Conservation (phyloP, 2,797 vertebrate species). For the Macropus fuliginosus region DNA sequence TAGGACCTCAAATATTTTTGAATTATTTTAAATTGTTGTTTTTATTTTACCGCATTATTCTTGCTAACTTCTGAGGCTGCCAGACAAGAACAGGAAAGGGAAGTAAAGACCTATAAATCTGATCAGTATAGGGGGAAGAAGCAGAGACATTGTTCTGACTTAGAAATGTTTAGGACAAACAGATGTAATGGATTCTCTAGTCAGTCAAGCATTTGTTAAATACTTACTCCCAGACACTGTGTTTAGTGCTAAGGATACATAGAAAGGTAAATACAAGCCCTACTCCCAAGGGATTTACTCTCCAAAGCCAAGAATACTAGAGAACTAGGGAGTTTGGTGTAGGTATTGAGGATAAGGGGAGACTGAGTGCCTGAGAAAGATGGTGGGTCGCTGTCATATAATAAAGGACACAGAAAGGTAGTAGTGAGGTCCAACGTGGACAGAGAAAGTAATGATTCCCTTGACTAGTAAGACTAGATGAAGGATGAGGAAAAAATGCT, state of each 20-base stretch:
- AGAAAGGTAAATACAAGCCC: neutral
- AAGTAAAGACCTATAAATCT: neutral
- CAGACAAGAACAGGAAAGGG: neutral
- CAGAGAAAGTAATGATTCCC: neutral
- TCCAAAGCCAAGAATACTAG: neutral
- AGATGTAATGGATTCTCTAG: neutral
- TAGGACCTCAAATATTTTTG: neutral
- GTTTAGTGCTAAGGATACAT: neutral
- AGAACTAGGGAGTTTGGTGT: neutral
- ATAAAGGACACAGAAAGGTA: neutral
- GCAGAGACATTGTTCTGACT: neutral
- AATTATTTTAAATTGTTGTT: neutral
- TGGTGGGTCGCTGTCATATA: neutral
- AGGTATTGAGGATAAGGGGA: neutral
- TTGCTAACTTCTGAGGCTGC: neutral
- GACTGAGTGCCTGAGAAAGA: neutral
- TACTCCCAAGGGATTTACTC: neutral
- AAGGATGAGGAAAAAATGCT: neutral
- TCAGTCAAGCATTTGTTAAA: neutral
- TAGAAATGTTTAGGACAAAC: neutral
- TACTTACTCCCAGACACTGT: neutral
- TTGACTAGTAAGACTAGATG: neutral
- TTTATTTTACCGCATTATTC: neutral
- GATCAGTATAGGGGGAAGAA: neutral
- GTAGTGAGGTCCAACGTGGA: neutral